A percentile compares a stretch with the other conserved stretches of the same genome.
Evolutionary conservation across 2,797 vertebrate species (phyloP).

Genomic region (Anabas testudineus): DNA sequence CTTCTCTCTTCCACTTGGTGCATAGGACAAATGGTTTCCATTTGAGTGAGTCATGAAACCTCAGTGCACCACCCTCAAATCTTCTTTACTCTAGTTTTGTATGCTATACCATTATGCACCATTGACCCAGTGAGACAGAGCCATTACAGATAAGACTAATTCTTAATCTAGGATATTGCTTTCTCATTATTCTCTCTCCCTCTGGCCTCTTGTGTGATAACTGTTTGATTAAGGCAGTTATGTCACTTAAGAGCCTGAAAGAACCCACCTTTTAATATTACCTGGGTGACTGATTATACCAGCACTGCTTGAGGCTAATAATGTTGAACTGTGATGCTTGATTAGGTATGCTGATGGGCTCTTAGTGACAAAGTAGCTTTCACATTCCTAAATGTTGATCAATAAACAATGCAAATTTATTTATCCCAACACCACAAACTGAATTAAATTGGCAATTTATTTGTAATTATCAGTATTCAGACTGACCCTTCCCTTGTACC

Average conservation of each 20-base stretch:
- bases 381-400: conserved; percentile 64
- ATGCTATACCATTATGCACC: conserved; percentile 50
- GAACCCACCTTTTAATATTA: conserved; percentile 82
- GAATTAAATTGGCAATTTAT: conserved; percentile 17
- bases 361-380: conserved; percentile 48
- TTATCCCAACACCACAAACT: conserved; percentile 23
- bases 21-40: conserved; percentile 14
- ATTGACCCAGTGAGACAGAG: conserved; percentile 66
- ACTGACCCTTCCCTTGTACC: too few relatives aligned
- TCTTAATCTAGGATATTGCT: conserved; percentile 82
- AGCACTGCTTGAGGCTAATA: conserved; percentile 74
- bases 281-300: conserved; percentile 78
- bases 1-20: neutral
- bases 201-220: conserved; percentile 74
- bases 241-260: conserved; percentile 75
- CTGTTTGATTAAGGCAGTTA: conserved; percentile 83
- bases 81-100: conserved; percentile 30
- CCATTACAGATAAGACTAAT: conserved; percentile 76
- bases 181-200: conserved; percentile 77
- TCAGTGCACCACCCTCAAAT: conserved; percentile 4
- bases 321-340: conserved; percentile 72
- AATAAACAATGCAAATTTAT: conserved; percentile 62
- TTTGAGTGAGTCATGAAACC: conserved; percentile 24
- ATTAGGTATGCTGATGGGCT: conserved; percentile 69
- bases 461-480: conserved; percentile 2